Conservation (phyloP, 2,797 vertebrate species). For the Gastrophryne carolinensis region DNA sequence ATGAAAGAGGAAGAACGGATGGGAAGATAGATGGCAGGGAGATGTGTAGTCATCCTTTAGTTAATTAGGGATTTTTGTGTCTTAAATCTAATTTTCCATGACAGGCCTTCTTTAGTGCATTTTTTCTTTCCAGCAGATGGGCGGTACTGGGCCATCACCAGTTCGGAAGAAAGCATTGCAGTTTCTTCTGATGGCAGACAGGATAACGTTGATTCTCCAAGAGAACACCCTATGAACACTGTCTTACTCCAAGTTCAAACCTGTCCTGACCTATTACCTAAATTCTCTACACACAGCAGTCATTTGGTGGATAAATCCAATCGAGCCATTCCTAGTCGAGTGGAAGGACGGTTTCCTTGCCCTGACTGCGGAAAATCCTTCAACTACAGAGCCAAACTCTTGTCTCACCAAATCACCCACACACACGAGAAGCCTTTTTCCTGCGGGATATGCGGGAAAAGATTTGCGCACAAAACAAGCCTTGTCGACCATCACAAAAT, state of each 20-base stretch:
- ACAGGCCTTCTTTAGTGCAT: too few relatives aligned
- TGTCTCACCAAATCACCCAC: conserved; percentile 58
- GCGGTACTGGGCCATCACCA: background rate
- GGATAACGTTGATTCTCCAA: background rate
- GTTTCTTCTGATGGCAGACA: background rate
- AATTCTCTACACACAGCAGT: background rate
- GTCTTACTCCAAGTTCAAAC: background rate
- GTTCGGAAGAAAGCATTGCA: background rate
- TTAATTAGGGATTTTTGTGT: too few relatives aligned
- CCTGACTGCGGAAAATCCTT: conserved; percentile 58
- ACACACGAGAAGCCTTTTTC: conserved; percentile 56
- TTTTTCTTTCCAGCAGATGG: background rate
- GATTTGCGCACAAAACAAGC: conserved; percentile 48
- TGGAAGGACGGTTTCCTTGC: background rate
- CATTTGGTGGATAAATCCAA: background rate
- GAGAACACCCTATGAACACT: background rate
- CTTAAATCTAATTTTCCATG: too few relatives aligned
- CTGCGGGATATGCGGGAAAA: conserved; percentile 57
- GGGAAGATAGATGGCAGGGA: too few relatives aligned
- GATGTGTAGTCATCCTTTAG: too few relatives aligned
- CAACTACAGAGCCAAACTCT: conserved; percentile 57
- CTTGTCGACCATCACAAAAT: background rate
- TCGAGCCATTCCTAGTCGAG: background rate
- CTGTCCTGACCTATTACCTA: background rate
- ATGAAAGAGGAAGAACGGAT: too few relatives aligned